Evolutionary conservation across 2,888 invertebrate species (phyloP).

Genomic region (Eilema caniola): DNA sequence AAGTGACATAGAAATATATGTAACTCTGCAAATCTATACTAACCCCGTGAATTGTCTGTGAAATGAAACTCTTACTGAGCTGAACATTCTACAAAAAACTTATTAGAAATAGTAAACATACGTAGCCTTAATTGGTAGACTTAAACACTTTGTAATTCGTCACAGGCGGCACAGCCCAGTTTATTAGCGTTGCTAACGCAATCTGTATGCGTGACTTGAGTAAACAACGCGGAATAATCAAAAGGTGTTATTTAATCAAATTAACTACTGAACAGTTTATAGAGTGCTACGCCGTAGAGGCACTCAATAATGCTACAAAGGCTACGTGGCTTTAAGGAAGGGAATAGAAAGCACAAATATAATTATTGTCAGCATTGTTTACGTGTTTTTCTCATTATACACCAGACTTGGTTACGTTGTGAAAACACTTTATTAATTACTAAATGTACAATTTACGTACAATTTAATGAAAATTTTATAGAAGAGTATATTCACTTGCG

Average conservation of each 20-base stretch:
- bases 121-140: background rate
- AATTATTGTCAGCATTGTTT: background rate
- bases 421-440: background rate
- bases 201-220: conserved; percentile 1
- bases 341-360: background rate
- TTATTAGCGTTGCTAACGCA: background rate
- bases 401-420: background rate
- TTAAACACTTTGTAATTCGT: background rate
- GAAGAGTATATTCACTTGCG: too few relatives aligned
- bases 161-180: background rate
- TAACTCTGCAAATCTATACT: background rate
- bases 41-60: background rate
- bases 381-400: background rate
- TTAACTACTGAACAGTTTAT: background rate
- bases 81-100: background rate
- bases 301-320: background rate
- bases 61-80: background rate
- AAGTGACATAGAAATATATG: too few relatives aligned
- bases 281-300: background rate
- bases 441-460: too few relatives aligned
- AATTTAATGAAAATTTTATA: too few relatives aligned
- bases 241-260: background rate
- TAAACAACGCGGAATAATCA: background rate
- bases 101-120: background rate
- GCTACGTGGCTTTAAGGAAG: background rate